Conservation (phyloP, 2,797 vertebrate genomes). For the Triplophysa yarkandensis region DNA sequence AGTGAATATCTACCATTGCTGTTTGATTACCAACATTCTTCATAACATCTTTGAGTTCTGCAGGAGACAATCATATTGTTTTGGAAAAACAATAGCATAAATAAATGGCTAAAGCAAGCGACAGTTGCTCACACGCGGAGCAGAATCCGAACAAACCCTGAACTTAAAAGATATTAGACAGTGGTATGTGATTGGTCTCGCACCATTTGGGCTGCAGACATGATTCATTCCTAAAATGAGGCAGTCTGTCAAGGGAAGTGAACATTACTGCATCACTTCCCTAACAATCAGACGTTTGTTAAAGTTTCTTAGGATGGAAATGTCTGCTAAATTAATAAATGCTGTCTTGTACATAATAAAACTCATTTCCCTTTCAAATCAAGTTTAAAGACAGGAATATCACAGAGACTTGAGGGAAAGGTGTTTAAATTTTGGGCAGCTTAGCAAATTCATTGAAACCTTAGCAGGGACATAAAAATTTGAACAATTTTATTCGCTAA, state of each 20-base stretch:
- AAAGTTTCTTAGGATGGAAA: too few relatives aligned
- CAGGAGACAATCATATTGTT: too few relatives aligned
- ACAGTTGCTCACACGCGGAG: background rate
- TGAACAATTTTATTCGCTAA: too few relatives aligned
- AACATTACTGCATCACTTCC: background rate
- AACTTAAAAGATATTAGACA: background rate
- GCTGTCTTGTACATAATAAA: background rate
- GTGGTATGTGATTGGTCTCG: background rate
- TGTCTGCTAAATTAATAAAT: too few relatives aligned
- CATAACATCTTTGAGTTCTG: too few relatives aligned
- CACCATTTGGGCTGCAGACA: background rate
- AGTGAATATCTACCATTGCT: too few relatives aligned
- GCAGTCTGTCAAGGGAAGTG: background rate
- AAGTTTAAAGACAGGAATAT: background rate
- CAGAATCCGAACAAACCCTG: background rate
- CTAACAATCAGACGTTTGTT: background rate
- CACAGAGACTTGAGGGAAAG: background rate
- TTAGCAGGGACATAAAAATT: background rate
- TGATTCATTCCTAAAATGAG: background rate
- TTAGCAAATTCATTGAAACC: background rate
- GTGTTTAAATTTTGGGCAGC: background rate
- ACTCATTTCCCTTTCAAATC: background rate
- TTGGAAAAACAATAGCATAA: background rate
- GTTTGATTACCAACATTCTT: too few relatives aligned
- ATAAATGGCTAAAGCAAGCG: background rate